Evolutionary conservation across 2,113 vertebrate genomes (phyloP).

Genomic region (Silurus meridionalis): DNA sequence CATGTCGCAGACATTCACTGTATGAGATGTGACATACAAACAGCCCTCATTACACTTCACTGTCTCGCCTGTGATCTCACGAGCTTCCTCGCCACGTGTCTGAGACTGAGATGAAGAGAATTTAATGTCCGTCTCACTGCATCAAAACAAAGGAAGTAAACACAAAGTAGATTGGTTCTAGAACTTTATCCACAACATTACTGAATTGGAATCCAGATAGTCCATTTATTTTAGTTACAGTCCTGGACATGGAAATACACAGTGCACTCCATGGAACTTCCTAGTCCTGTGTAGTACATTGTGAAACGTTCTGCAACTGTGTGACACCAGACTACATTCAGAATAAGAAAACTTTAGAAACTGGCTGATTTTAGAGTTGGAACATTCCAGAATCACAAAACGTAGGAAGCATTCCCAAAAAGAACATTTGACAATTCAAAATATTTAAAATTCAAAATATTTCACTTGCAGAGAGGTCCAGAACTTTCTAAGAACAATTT

Average conservation of each 20-base stretch:
- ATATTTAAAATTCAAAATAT: no score
- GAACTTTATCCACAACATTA: background rate
- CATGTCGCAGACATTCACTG: slow-evolving; percentile 49
- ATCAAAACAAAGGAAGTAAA: background rate
- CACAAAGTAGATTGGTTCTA: background rate
- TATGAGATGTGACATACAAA: slow-evolving; percentile 16
- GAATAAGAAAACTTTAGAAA: background rate
- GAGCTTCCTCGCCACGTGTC: no score
- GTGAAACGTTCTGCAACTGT: background rate
- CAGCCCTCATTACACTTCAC: slow-evolving; percentile 19
- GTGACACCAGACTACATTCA: background rate
- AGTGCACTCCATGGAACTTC: background rate
- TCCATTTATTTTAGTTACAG: no score
- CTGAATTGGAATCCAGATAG: background rate
- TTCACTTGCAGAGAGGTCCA: background rate
- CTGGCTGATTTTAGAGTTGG: background rate
- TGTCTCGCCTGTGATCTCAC: background rate
- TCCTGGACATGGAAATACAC: background rate
- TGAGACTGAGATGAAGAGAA: background rate
- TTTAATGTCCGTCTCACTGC: background rate
- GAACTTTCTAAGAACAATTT: background rate
- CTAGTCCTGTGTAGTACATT: background rate
- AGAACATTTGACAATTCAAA: no score
- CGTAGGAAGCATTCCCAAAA: background rate
- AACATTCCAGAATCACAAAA: background rate